These are phyloP conservation scores for Chinchilla lanigera DNA, from an alignment of 2,113 vertebrate genomes.

Conservation along the genomic window DNA sequence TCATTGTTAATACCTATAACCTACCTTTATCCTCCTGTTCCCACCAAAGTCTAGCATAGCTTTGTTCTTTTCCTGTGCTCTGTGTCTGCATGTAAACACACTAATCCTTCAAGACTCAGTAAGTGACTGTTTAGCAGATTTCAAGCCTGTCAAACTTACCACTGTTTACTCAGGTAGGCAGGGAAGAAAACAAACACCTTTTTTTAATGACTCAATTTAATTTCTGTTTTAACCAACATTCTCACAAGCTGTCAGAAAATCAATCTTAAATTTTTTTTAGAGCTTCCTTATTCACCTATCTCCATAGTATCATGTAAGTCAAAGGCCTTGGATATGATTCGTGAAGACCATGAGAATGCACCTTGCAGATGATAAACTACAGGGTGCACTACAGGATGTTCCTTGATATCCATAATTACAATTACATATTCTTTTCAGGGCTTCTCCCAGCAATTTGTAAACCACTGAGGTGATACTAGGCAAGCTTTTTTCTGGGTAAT, in stretches of 20 bases:
- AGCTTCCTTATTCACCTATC: not conserved
- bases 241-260: not conserved
- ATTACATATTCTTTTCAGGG: not conserved
- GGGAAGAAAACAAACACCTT: not conserved
- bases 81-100: not conserved
- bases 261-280: not conserved
- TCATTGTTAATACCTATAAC: not conserved
- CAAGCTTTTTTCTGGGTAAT: not conserved
- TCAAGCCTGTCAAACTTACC: not conserved
- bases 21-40: not conserved
- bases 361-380: not conserved
- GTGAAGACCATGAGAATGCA: not conserved
- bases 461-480: not conserved
- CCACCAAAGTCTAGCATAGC: not conserved
- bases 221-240: not conserved
- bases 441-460: not conserved
- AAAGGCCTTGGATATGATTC: not conserved
- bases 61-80: not conserved
- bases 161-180: not conserved
- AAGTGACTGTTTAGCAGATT: not conserved
- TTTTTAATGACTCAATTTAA: not conserved
- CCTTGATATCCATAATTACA: not conserved
- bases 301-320: not conserved
- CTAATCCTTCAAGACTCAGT: not conserved
- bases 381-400: fast-evolving